Base-by-base conservation (phyloP, 2,113 vertebrate genomes). In the Rhodinocichla rosea region DNA sequence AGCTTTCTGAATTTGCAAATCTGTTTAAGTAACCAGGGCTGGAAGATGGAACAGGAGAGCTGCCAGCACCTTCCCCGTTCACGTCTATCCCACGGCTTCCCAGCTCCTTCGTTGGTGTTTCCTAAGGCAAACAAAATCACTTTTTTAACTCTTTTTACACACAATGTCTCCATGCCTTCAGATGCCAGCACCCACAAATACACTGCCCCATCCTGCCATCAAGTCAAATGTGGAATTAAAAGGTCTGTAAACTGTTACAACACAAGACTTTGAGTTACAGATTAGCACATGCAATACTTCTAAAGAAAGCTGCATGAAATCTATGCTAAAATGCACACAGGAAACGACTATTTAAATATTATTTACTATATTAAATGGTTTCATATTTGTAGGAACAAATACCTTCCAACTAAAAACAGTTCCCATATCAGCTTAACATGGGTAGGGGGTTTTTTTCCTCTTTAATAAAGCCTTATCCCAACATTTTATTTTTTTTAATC, bases 31-130 rank as follows among this genome's bases (percentile, higher is more conserved):
- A 98, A 70, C 95, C 93, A 5, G 96, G 90, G 16, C 97, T 97
- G 3, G 98, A 93, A 10, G 98, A 42, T 4, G 97, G 92, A 18
- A 89, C 92, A 1, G 98, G 97, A 94, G 97, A 96, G 87, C 98
- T 97, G 92, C 96, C 97, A 62, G 98, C 97, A 37, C 97, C 97
- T 7, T 98, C 98, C 35, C 97, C 98, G 6, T 97, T 98, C 6
- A 98, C 91, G 30, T 98, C 98, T 26, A 97, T 97, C 13, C 97
- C 98, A 28, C 95, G 97, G 75, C 98, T 98, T 39, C 99, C 98
- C 89, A 99, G 97, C 81, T 99, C 99, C 97, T 99, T 99, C 64
- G 99, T 99, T 42, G 99, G 99, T 4, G 98, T 99, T 98, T 99
- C 99, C 99, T 99, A 94, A 92, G 77, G 96, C 94, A 93, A 49